Conservation (phyloP, 1,140 invertebrate genomes). For the Drosophila subobscura region DNA sequence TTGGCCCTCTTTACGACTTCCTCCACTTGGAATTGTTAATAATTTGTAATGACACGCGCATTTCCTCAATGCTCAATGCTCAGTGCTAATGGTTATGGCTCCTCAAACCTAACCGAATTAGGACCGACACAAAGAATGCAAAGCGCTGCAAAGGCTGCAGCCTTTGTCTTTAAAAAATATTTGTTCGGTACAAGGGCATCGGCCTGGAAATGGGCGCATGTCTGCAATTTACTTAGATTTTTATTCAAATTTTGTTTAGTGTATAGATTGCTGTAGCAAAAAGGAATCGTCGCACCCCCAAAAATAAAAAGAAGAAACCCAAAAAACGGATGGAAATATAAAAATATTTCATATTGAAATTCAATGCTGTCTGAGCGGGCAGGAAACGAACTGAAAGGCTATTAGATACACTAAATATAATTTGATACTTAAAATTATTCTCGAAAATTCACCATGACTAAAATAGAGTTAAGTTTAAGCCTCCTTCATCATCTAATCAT, state of each 20-base stretch:
- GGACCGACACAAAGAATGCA: slow-evolving; percentile 46
- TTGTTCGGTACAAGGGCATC: slow-evolving; percentile 13
- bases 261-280: slow-evolving; percentile 51
- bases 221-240: slow-evolving; percentile 77
- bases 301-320: slow-evolving; percentile 4
- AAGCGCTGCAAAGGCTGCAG: slow-evolving; percentile 25
- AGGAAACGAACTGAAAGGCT: background rate
- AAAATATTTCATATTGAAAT: slow-evolving; percentile 54
- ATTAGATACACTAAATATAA: slow-evolving; percentile 8
- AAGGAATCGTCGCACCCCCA: background rate
- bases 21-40: slow-evolving; percentile 71
- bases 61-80: slow-evolving; percentile 13
- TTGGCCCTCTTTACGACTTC: slow-evolving; percentile 9
- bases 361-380: slow-evolving; percentile 17
- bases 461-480: no score
- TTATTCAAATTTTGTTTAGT: slow-evolving; percentile 74
- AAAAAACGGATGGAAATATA: slow-evolving; percentile 33
- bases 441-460: no score
- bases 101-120: slow-evolving; percentile 47
- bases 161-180: slow-evolving; percentile 29
- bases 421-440: background rate
- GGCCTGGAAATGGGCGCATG: slow-evolving; percentile 49
- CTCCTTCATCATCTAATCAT: no score
- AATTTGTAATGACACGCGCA: slow-evolving; percentile 68
- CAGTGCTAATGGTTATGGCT: slow-evolving; percentile 17